Base-by-base conservation (phyloP, 2,797 vertebrate species). In the Simalia tracyae region DNA sequence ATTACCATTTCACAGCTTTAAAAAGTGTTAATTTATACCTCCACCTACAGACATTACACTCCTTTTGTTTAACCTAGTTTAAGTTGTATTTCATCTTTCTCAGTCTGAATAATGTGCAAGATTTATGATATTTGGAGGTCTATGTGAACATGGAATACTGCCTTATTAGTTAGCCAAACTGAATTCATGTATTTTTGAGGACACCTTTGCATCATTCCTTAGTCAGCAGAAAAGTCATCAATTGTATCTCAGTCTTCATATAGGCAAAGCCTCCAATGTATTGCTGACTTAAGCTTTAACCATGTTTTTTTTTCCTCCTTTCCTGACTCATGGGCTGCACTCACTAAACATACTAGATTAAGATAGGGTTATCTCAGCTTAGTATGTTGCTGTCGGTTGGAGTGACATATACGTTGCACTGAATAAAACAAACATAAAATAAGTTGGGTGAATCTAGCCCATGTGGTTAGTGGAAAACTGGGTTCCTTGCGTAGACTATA, bases 1-100 rank as follows among this genome's bases (percentile, higher is more conserved):
- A 59, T 91, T 89, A 89, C 59, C 87, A 61, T 93, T 95, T 94
- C 94, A 93, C 90, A 90, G 12, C 90, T 42, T 91, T 93, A 92
- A 93, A 68, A 90, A 90, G 91, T 94, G 92, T 95, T 96, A 93
- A 95, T 95, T 96, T n/a, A 19, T 24, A 19, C 15, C 14, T 4
- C 11, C 31, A 22, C 19, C 59, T 9, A 36, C 26, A 59, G 19
- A n/a, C 63, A 54, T 31, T 59, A n/a, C 63, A 54, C 24, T 59
- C 93, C 26, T 36, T 93, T 89, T 92, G 76, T 91, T 8, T 93
- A 63, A 85, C 92, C 95, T 93, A 86, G 12, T 64, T 36, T 64
- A 72, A 10, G 92, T 93, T 92, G 36, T 42, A 87, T 87, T 89
- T 56, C 90, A 42, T n/a, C 4, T 11, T 94, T 92, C 68, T 90